A percentile compares a stretch with the other conserved stretches of the same genome.
phyloP scores from a whole-genome alignment of 2,113 vertebrate genomes.

The Rana temporaria region DNA sequence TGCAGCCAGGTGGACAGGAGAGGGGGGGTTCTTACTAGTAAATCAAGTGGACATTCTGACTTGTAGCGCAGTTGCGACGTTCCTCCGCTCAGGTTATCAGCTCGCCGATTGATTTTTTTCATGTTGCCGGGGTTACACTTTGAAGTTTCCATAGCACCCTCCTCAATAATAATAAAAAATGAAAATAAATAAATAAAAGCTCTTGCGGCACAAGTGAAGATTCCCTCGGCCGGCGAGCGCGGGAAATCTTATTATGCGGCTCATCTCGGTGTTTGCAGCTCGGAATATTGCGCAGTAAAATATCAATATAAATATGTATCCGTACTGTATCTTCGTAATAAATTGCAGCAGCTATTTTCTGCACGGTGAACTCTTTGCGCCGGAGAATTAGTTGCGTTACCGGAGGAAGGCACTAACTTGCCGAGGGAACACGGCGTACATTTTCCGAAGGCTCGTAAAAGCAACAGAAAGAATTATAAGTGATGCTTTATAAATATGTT shows the following conservation, averaged over 20 bases:
- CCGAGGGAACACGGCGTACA: constrained; percentile 13
- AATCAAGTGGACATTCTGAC: too few relatives aligned
- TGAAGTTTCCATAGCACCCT: too few relatives aligned
- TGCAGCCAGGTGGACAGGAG: too few relatives aligned
- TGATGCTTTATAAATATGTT: constrained; percentile 40
- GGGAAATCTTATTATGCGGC: constrained; percentile 4
- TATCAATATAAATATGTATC: constrained; percentile 25
- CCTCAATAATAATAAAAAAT: too few relatives aligned
- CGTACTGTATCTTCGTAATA: not conserved
- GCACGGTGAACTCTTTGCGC: not conserved
- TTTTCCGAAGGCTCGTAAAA: constrained; percentile 41
- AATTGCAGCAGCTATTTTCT: not conserved
- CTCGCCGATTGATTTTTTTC: too few relatives aligned
- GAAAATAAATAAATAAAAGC: too few relatives aligned
- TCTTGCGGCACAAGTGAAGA: too few relatives aligned
- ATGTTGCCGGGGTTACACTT: too few relatives aligned
- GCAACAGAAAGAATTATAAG: constrained; percentile 40
- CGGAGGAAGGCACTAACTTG: constrained; percentile 15
- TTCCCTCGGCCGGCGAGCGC: too few relatives aligned
- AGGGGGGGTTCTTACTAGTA: too few relatives aligned
- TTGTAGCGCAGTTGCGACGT: too few relatives aligned
- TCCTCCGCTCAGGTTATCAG: too few relatives aligned
- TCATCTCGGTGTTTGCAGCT: constrained; percentile 1
- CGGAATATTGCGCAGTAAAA: constrained; percentile 2
- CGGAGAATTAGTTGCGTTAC: constrained; percentile 13